A percentile compares a stretch with the other conserved stretches of the same genome.
Evolutionary conservation across 2,888 invertebrate genomes (phyloP).

Genomic region (Monoplex corrugatus): DNA sequence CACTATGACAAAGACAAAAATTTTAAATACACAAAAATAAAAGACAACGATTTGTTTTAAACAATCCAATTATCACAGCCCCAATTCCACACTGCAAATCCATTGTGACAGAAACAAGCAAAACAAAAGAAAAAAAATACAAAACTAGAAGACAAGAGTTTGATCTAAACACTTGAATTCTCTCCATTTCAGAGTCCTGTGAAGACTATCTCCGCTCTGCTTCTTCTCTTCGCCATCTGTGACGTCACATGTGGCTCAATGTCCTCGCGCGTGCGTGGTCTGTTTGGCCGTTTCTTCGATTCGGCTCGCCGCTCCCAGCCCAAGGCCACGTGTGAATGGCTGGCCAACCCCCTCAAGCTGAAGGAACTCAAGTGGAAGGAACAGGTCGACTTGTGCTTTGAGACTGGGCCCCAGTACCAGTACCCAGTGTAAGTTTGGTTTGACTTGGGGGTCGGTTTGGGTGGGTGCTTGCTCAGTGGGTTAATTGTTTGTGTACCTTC

Average conservation of each 20-base stretch:
- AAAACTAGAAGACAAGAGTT: background rate
- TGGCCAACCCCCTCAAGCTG: constrained; percentile 8
- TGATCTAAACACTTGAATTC: background rate
- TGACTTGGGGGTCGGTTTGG: background rate
- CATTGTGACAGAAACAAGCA: background rate
- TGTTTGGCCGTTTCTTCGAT: constrained; percentile 38
- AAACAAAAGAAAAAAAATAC: background rate
- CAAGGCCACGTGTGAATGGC: constrained; percentile 30
- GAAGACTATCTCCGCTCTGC: background rate
- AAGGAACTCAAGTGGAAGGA: constrained; percentile 44
- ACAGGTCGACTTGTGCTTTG: constrained; percentile 42
- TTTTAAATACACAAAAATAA: background rate
- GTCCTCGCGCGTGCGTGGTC: background rate
- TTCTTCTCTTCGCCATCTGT: constrained; percentile 33
- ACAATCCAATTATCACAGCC: background rate
- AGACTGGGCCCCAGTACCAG: constrained; percentile 34
- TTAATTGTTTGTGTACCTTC: no score
- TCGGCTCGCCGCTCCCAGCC: background rate
- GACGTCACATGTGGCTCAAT: constrained; percentile 19
- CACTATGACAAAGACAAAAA: no score
- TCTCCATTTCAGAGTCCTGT: constrained; percentile 21
- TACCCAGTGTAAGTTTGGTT: constrained; percentile 41
- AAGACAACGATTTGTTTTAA: background rate
- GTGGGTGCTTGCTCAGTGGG: no score
- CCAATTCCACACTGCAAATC: background rate